phyloP scores from a whole-genome alignment of 2,888 invertebrate genomes.

The Drosophila picticornis region DNA sequence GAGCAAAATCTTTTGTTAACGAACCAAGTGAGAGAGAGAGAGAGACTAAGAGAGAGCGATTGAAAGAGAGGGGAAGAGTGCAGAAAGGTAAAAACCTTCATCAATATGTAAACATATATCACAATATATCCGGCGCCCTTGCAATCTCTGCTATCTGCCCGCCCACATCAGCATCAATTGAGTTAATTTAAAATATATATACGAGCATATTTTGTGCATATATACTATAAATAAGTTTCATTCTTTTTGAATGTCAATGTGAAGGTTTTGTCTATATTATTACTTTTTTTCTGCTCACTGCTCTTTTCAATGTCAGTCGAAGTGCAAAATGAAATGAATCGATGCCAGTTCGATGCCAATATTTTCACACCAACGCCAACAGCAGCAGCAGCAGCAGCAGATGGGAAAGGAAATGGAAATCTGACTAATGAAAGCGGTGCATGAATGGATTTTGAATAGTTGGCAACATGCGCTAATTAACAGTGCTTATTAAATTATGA shows the following conservation, averaged over 20 bases:
- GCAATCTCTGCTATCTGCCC: slow-evolving; percentile 7
- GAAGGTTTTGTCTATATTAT: slow-evolving; percentile 37
- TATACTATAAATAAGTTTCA: neutral
- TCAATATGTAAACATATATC: slow-evolving; percentile 18
- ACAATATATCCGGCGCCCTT: slow-evolving; percentile 14
- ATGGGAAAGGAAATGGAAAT: neutral
- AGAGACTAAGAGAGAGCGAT: neutral
- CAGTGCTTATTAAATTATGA: slow-evolving; percentile 39
- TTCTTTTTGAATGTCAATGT: slow-evolving; percentile 56
- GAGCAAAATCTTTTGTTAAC: slow-evolving; percentile 20
- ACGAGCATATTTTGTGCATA: neutral
- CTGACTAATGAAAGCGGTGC: neutral
- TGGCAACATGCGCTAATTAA: slow-evolving; percentile 45
- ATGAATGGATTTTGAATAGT: slow-evolving; percentile 2
- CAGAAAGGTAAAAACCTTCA: slow-evolving; percentile 17
- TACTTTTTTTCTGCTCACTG: slow-evolving; percentile 14
- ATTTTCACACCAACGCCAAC: slow-evolving; percentile 41
- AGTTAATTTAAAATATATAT: slow-evolving; percentile 34
- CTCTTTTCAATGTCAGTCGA: slow-evolving; percentile 41
- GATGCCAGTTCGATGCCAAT: slow-evolving; percentile 34
- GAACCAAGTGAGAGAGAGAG: neutral
- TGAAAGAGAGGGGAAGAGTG: neutral
- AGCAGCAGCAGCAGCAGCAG: neutral
- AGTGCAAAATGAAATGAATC: slow-evolving; percentile 54
- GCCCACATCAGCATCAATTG: slow-evolving; percentile 28